Base-by-base conservation (phyloP, 1,140 invertebrate species). In the Sarcophaga peregrina region DNA sequence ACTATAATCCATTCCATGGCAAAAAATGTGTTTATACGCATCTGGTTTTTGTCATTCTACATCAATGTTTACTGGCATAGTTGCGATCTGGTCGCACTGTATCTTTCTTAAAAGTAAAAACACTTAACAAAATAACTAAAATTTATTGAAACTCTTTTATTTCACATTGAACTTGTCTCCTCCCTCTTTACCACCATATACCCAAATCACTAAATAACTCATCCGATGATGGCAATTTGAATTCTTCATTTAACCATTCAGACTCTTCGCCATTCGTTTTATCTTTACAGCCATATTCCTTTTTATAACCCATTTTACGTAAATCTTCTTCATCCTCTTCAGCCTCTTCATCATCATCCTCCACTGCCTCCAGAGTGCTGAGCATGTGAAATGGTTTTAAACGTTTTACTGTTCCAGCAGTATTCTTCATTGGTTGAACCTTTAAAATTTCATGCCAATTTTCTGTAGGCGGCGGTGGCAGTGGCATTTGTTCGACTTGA, bases 191-290 rank as follows among this genome's bases (percentile, higher is more conserved):
- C 88, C 88, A 89, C 88, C 88, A 89, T 82, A 89, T 89, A 54
- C 88, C 88, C 83, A 89, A 84, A 82, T 89, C 88, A 82, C 88
- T 89, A 50, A 89, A 89, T 20, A 89, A 82, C 25, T 89, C 88
- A 85, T 89, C 88, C 37, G 84, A 88, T 83, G 88, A 86, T 45
- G 88, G 88, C 80, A 89, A 84, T 82, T 89, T 88, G 48, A 88
- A 89, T 47, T 89, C 86, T 83, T 89, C 87, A 83, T 89, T 89
- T 74, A 89, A 83, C 88, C 88, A 89, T 54, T 89, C 85, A 20
- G 87, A 87, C n/a, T 85, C 85, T 82, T 73, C 78, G 0, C 80
- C 73, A 58, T 82, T 82, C 68, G 72, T 82, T 54, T 80, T 84
- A 20, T 86, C 68, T 54, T 83, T 85, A 25, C 83, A 72, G 0